Evolutionary conservation across 2,113 vertebrate species (phyloP).

Genomic region (Nesogale talazaci): DNA sequence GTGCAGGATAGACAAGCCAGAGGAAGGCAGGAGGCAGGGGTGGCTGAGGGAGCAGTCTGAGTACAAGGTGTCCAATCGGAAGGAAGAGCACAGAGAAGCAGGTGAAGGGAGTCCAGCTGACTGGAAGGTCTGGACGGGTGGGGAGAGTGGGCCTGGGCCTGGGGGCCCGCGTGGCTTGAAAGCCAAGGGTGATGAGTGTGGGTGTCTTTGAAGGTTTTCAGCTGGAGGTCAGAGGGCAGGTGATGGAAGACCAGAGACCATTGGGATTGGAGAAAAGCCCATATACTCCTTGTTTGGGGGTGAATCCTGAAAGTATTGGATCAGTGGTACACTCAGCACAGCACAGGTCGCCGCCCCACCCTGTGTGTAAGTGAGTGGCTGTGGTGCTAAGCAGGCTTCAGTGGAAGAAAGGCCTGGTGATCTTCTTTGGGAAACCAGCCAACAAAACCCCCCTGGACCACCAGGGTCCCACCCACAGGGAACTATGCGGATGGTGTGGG

Average conservation of each 20-base stretch:
- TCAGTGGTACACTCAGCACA: not conserved
- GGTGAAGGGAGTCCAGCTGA: not conserved
- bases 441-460: not conserved
- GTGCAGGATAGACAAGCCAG: too few relatives aligned
- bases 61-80: not conserved
- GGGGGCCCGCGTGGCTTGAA: not conserved
- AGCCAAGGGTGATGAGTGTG: not conserved
- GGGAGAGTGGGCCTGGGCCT: not conserved
- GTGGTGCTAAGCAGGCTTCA: not conserved
- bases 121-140: not conserved
- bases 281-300: not conserved
- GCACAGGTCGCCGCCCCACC: not conserved
- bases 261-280: not conserved
- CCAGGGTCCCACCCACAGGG: not conserved
- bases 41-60: fast-evolving
- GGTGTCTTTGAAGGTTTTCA: not conserved
- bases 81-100: not conserved
- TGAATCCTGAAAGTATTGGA: not conserved
- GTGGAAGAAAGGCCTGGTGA: not conserved
- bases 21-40: too few relatives aligned
- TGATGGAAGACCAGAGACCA: not conserved
- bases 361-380: not conserved
- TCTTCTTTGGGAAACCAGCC: not conserved
- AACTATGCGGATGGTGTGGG: not conserved
- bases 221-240: not conserved